Percentiles rank a stretch among this genome's conserved stretches.
These are phyloP conservation scores for Rhagoletis zephyria DNA, from an alignment of 1,140 invertebrate species.

Conservation along the genomic window DNA sequence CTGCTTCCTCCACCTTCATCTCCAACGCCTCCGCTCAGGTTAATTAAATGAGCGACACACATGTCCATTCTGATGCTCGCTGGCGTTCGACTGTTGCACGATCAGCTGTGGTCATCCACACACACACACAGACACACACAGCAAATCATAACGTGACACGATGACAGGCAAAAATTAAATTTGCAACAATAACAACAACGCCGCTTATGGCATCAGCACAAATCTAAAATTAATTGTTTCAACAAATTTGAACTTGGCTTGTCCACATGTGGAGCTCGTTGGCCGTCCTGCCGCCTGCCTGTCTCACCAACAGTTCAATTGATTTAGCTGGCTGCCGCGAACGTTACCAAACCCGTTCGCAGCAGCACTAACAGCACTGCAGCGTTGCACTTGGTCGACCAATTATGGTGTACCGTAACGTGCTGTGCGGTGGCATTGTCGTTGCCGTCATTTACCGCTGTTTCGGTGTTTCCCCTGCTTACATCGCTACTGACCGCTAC, in stretches of 20 bases:
- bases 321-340: neutral
- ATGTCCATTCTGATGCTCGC: neutral
- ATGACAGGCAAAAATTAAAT: constrained; percentile 36
- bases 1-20: neutral
- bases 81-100: neutral
- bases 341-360: constrained; percentile 17
- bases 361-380: neutral
- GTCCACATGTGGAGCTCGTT: neutral
- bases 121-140: neutral
- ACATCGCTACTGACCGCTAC: neutral
- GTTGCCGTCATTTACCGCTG: neutral
- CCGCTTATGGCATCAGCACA: neutral
- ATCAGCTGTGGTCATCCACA: constrained; percentile 3
- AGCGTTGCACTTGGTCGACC: constrained; percentile 30
- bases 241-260: constrained; percentile 54
- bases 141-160: constrained; percentile 37
- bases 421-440: neutral
- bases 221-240: constrained; percentile 52
- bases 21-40: neutral
- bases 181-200: neutral
- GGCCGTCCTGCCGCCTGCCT: neutral
- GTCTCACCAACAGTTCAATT: neutral
- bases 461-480: neutral
- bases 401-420: neutral
- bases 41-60: constrained; percentile 18